Percentiles rank a stretch among this genome's conserved stretches.
phyloP scores from a whole-genome alignment of 1,140 invertebrate genomes.

The Bombus pyrosoma region DNA sequence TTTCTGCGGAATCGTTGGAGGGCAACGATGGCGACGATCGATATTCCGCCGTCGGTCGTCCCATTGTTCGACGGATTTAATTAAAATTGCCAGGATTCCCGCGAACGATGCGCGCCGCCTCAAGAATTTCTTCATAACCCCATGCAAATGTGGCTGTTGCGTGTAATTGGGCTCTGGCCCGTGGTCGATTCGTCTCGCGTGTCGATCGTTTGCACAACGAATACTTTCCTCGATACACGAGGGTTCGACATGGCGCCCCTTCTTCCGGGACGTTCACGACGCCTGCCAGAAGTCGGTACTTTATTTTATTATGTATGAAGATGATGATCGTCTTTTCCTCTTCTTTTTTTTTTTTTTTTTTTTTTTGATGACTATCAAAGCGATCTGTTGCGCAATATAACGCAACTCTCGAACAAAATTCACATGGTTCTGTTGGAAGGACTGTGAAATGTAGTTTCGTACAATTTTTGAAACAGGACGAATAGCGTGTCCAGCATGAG shows the following conservation, averaged over 20 bases:
- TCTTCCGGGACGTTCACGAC: not conserved
- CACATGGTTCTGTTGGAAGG: too few species aligned
- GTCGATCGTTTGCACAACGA: slow-evolving; percentile 33
- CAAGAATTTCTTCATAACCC: slow-evolving; percentile 78
- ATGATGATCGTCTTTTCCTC: not conserved
- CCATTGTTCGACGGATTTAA: slow-evolving; percentile 71
- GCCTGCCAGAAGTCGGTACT: not conserved
- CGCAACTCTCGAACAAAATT: too few species aligned
- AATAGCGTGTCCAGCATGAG: too few species aligned
- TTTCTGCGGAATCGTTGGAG: slow-evolving; percentile 5
- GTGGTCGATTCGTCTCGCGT: slow-evolving; percentile 29
- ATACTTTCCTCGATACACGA: not conserved
- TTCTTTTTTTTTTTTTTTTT: too few species aligned
- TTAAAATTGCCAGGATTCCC: slow-evolving; percentile 78
- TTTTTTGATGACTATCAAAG: too few species aligned
- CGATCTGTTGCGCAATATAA: too few species aligned
- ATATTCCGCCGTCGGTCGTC: slow-evolving; percentile 22
- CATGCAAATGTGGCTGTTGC: slow-evolving; percentile 69
- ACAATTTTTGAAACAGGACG: too few species aligned
- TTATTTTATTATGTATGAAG: not conserved
- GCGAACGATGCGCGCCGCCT: slow-evolving; percentile 60
- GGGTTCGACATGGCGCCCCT: not conserved
- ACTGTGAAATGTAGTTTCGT: too few species aligned
- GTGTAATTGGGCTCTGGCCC: slow-evolving; percentile 32
- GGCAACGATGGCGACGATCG: slow-evolving; percentile 2